A percentile compares a stretch with the other conserved stretches of the same genome.
These are phyloP conservation scores for Elachura formosa DNA, from an alignment of 2,113 vertebrate genomes.

Conservation along the genomic window DNA sequence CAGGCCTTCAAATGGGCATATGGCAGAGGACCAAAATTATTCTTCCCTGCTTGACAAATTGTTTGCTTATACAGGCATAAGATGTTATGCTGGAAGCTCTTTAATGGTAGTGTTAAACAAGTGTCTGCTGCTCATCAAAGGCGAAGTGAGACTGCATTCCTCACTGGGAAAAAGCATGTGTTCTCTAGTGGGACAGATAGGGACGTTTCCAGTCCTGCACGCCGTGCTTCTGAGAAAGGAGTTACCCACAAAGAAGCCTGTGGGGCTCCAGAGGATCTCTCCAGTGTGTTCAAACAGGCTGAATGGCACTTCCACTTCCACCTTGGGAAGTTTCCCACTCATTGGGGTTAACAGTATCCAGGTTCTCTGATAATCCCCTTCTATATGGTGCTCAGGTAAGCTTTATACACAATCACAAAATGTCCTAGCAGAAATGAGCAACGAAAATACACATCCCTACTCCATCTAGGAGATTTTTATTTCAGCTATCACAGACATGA, in stretches of 20 bases:
- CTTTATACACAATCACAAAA: neutral
- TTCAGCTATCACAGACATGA: neutral
- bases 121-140: constrained; percentile 41
- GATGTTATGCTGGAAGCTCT: neutral
- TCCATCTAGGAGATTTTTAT: neutral
- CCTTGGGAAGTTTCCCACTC: neutral
- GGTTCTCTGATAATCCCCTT: neutral
- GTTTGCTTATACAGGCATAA: constrained; percentile 29
- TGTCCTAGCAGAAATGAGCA: neutral
- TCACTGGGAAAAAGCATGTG: neutral
- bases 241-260: neutral
- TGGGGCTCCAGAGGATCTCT: neutral
- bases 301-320: neutral
- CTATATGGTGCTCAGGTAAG: neutral
- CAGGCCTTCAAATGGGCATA: neutral
- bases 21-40: constrained; percentile 4
- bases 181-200: neutral
- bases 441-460: neutral
- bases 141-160: neutral
- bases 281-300: neutral
- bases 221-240: neutral
- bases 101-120: neutral
- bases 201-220: neutral
- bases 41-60: constrained; percentile 39
- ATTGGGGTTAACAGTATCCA: neutral